phyloP scores from a whole-genome alignment of 2,113 vertebrate genomes.

The Lipophrys pholis region DNA sequence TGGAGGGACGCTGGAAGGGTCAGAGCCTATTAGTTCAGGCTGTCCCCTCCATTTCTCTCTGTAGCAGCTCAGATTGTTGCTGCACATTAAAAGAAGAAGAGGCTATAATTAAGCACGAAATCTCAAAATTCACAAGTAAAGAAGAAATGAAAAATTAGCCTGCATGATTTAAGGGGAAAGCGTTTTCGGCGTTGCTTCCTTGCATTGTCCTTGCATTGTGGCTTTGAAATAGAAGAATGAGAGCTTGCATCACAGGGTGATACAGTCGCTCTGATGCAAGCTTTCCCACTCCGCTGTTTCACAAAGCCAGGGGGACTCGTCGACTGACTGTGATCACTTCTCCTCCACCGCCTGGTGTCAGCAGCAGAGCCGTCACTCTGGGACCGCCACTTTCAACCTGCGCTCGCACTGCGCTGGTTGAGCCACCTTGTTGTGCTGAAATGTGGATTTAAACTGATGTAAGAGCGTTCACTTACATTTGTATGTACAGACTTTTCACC shows the following conservation, averaged over 20 bases:
- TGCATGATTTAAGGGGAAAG: conserved; percentile 3
- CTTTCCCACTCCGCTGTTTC: conserved; percentile 29
- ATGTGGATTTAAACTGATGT: conserved; percentile 49
- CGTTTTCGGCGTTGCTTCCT: conserved; percentile 1
- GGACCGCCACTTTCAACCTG: conserved; percentile 63
- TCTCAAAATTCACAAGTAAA: not conserved
- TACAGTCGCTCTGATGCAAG: conserved; percentile 55
- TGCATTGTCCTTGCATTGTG: conserved; percentile 1
- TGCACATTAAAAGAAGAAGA: too few species aligned
- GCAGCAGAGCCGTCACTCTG: conserved; percentile 40
- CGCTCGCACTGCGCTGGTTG: conserved; percentile 26
- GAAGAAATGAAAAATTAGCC: not conserved
- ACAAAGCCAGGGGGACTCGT: conserved; percentile 44
- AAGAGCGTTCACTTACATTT: conserved; percentile 33
- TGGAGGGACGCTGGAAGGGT: too few species aligned
- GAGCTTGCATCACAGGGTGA: conserved; percentile 36
- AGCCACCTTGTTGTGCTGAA: conserved; percentile 9
- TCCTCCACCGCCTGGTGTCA: conserved; percentile 45
- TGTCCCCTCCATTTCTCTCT: too few species aligned
- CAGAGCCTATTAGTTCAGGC: too few species aligned
- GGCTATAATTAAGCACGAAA: too few species aligned
- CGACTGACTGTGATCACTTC: conserved; percentile 44
- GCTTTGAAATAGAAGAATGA: conserved; percentile 49
- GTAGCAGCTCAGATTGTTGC: too few species aligned
- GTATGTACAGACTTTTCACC: not conserved